Percentiles rank a stretch among this genome's conserved stretches.
These are phyloP conservation scores for Ferdinandea cuprea DNA, from an alignment of 2,888 invertebrate species.

Conservation along the genomic window DNA sequence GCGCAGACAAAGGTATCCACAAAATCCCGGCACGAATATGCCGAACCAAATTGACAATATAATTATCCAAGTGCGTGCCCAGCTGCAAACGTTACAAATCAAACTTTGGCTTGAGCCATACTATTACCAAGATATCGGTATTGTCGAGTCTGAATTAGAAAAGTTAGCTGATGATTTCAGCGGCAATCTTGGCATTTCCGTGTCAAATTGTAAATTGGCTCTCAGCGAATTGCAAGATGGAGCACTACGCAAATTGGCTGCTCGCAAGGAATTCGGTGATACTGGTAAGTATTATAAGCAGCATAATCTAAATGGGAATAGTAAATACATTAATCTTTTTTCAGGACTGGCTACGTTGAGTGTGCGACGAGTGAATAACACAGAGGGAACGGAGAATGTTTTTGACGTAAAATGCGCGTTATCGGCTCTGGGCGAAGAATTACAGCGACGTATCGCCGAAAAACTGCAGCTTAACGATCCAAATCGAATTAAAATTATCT, in stretches of 20 bases:
- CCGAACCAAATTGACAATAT: constrained; percentile 84
- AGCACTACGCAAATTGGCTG: constrained; percentile 89
- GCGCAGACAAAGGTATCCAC: constrained; percentile 51
- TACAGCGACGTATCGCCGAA: constrained; percentile 84
- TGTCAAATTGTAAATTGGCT: constrained; percentile 84
- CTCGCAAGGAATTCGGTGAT: constrained; percentile 87
- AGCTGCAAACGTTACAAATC: constrained; percentile 87
- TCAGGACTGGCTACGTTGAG: constrained; percentile 88
- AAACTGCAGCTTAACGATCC: constrained; percentile 81
- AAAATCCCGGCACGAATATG: no score
- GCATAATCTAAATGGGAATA: no score
- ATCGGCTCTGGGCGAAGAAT: constrained; percentile 84
- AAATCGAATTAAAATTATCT: constrained; percentile 87
- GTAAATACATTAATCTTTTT: no score
- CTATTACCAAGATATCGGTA: constrained; percentile 84
- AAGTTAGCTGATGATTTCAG: constrained; percentile 86
- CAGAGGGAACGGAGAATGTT: constrained; percentile 83
- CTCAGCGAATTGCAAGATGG: constrained; percentile 87
- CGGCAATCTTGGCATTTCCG: constrained; percentile 84
- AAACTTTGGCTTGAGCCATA: constrained; percentile 91
- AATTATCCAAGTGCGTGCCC: constrained; percentile 87
- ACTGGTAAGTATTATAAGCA: constrained; percentile 83
- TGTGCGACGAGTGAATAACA: constrained; percentile 86
- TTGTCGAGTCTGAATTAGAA: constrained; percentile 83
- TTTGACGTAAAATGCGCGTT: constrained; percentile 85